Evolutionary conservation across 1,140 invertebrate genomes (phyloP).

Genomic region (Diachasmimorpha longicaudata): DNA sequence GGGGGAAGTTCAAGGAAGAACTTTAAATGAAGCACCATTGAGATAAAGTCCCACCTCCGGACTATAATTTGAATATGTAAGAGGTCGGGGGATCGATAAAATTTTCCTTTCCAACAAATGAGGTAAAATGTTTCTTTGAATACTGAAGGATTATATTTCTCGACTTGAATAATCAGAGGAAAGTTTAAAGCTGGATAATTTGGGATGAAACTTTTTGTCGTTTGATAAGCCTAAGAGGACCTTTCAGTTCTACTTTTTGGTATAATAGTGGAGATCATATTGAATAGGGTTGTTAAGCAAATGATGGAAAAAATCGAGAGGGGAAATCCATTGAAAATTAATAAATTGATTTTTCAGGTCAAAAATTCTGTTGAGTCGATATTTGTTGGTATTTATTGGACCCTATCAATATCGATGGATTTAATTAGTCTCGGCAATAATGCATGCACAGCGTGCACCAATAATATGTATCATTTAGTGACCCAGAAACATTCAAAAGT

Average conservation of each 20-base stretch:
- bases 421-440: no score
- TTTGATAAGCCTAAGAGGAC: neutral
- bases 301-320: neutral
- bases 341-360: no score
- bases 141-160: slow-evolving; percentile 14
- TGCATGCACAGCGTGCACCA: no score
- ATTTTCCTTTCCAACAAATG: slow-evolving; percentile 33
- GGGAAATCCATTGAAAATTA: neutral
- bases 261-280: no score
- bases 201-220: neutral
- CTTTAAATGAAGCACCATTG: slow-evolving; percentile 38
- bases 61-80: slow-evolving; percentile 38
- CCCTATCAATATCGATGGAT: no score
- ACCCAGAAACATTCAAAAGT: no score
- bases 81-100: slow-evolving; percentile 33
- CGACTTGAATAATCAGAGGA: neutral
- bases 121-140: slow-evolving; percentile 32
- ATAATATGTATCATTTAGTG: no score
- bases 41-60: slow-evolving; percentile 18
- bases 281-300: no score
- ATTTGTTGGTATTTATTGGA: no score
- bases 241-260: neutral
- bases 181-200: neutral
- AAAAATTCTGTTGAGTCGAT: no score
- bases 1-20: slow-evolving; percentile 15